Conservation (phyloP, 2,113 vertebrate genomes). For the Lophochroa leadbeateri region DNA sequence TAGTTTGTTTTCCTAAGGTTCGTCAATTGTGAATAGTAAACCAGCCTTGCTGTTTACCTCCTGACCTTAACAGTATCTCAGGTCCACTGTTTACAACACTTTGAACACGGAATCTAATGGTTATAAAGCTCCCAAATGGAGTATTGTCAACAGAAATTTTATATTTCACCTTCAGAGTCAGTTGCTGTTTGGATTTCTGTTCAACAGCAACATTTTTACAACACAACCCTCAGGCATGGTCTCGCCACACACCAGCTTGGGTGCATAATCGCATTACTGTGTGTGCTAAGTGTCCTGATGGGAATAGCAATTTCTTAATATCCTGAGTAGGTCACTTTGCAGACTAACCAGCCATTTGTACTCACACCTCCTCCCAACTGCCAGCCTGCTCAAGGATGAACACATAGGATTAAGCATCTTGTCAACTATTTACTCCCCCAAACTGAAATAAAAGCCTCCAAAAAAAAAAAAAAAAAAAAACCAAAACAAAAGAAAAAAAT, state of each 20-base stretch:
- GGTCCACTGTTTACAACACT: background rate
- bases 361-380: background rate
- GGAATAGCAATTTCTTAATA: slow-evolving; percentile 16
- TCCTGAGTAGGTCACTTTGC: slow-evolving; percentile 6
- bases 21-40: background rate
- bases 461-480: background rate
- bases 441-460: background rate
- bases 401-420: background rate
- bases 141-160: slow-evolving; percentile 40
- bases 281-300: background rate
- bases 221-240: slow-evolving; percentile 36
- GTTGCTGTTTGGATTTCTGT: slow-evolving; percentile 43
- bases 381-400: background rate
- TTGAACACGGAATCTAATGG: background rate
- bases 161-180: background rate
- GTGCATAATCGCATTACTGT: background rate
- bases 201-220: slow-evolving; percentile 52
- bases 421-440: background rate
- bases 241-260: background rate
- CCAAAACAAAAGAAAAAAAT: background rate
- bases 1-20: background rate
- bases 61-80: slow-evolving; percentile 9
- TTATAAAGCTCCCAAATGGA: slow-evolving; percentile 49
- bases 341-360: slow-evolving; percentile 7
- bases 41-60: background rate